Conservation (phyloP, 2,113 vertebrate genomes). For the Tragelaphus scriptus region DNA sequence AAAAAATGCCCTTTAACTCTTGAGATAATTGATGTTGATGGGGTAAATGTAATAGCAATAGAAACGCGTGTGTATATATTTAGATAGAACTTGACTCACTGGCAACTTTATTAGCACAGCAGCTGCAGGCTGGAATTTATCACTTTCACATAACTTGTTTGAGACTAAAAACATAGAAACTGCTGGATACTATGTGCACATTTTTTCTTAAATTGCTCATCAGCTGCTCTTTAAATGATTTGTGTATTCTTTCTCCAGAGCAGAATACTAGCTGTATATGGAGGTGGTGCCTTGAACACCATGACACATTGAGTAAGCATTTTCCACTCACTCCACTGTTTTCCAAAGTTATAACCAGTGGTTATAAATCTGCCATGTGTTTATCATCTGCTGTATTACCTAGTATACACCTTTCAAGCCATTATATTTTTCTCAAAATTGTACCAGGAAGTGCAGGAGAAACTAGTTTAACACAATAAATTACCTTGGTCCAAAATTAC, state of each 20-base stretch:
- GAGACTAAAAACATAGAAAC: neutral
- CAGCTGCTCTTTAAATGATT: neutral
- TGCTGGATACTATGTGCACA: neutral
- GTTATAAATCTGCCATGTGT: neutral
- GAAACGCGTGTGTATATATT: constrained; percentile 9
- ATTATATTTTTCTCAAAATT: neutral
- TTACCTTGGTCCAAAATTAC: neutral
- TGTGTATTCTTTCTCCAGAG: neutral
- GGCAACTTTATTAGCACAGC: constrained; percentile 18
- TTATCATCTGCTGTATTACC: neutral
- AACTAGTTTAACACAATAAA: neutral
- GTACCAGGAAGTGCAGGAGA: neutral
- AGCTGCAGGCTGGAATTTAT: constrained; percentile 34
- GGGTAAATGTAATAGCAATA: constrained; percentile 17
- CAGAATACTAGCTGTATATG: neutral
- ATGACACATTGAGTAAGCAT: neutral
- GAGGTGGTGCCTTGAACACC: neutral
- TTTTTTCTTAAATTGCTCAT: neutral
- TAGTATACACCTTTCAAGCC: neutral
- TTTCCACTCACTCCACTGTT: neutral
- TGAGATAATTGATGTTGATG: constrained; percentile 22
- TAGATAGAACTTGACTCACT: neutral
- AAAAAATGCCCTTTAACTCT: constrained; percentile 35
- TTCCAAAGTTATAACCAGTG: neutral
- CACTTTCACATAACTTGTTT: neutral